Evolutionary conservation across 2,113 vertebrate species (phyloP).

Genomic region (Irena cyanogastra): DNA sequence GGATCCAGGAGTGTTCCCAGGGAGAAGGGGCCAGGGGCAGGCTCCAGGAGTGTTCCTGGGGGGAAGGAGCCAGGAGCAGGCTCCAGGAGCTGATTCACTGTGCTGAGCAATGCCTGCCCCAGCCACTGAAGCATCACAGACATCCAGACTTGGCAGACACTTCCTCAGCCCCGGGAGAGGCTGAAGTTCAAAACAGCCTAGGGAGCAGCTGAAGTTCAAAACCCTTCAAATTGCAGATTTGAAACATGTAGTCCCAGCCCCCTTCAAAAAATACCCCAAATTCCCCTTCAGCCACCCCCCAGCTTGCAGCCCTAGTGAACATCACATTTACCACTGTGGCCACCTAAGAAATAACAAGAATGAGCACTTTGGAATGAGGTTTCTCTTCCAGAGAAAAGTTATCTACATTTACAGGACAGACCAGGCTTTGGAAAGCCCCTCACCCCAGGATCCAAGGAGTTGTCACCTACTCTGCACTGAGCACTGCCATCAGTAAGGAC

Average conservation of each 20-base stretch:
- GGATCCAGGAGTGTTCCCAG: neutral
- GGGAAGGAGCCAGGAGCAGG: neutral
- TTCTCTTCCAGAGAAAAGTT: neutral
- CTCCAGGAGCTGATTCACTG: neutral
- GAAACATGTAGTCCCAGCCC: neutral
- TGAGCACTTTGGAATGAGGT: conserved; percentile 12
- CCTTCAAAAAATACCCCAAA: neutral
- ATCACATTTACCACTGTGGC: neutral
- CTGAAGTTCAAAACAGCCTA: conserved; percentile 52
- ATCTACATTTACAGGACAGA: neutral
- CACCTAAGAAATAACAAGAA: neutral
- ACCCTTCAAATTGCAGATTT: conserved; percentile 23
- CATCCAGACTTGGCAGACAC: neutral
- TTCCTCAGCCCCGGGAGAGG: conserved; percentile 4
- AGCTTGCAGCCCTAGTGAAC: neutral
- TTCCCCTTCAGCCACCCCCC: neutral
- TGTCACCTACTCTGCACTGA: conserved; percentile 1
- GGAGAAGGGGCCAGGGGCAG: neutral
- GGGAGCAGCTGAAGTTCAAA: conserved; percentile 49
- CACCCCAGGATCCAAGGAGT: conserved; percentile 6
- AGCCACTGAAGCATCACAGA: neutral
- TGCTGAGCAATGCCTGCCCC: neutral
- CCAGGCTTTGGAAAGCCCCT: conserved; percentile 15
- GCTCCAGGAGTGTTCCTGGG: neutral
- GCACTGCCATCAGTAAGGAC: neutral